Conservation (phyloP, 2,888 invertebrate genomes). For the Synanthedon andrenaeformis region DNA sequence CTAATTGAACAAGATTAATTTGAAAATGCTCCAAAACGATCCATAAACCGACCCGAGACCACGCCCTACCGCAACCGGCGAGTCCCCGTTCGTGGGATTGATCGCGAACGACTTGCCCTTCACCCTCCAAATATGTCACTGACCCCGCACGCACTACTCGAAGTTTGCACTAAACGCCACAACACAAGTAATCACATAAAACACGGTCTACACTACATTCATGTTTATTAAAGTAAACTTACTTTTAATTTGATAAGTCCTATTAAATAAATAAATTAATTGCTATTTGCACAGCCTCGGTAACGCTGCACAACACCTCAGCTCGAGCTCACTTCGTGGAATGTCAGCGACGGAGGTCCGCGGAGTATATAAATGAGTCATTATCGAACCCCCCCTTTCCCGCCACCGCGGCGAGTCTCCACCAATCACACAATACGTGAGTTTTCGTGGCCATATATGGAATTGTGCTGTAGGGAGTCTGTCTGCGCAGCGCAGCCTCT, state of each 20-base stretch:
- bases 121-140: conserved; percentile 45
- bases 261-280: conserved; percentile 67
- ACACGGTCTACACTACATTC: conserved; percentile 10
- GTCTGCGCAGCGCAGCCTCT: conserved; percentile 33
- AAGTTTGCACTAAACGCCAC: conserved; percentile 13
- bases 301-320: conserved; percentile 59
- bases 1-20: conserved; percentile 19
- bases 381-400: conserved; percentile 68
- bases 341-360: conserved; percentile 54
- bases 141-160: conserved; percentile 47
- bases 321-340: conserved; percentile 66
- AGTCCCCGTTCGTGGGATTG: conserved; percentile 30
- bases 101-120: conserved; percentile 23
- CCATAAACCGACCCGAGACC: conserved; percentile 32
- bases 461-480: conserved; percentile 72
- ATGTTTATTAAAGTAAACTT: conserved; percentile 40
- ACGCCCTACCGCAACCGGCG: conserved; percentile 68
- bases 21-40: too few relatives aligned
- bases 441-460: conserved; percentile 78
- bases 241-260: conserved; percentile 67
- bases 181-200: neutral
- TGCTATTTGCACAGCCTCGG: conserved; percentile 67
- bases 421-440: conserved; percentile 74
- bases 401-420: conserved; percentile 55
- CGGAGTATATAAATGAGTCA: conserved; percentile 71